Percentiles rank a stretch among this genome's conserved stretches.
Evolutionary conservation across 2,888 invertebrate species (phyloP).

Genomic region (Agrochola lychnidis): DNA sequence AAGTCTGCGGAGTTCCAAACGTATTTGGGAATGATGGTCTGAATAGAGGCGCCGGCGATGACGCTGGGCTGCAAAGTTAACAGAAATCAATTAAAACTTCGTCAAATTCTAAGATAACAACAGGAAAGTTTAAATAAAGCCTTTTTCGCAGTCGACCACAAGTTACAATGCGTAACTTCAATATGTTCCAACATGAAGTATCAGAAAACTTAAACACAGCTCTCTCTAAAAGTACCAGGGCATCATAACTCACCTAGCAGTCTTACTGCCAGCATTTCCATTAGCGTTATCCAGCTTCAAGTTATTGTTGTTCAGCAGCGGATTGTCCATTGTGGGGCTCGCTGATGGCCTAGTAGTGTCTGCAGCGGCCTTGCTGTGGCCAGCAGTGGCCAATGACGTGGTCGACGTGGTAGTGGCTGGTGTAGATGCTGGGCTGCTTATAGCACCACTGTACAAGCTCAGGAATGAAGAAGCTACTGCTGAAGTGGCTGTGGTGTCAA

Average conservation of each 20-base stretch:
- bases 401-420: slow-evolving; percentile 76
- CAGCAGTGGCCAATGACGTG: slow-evolving; percentile 74
- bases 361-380: slow-evolving; percentile 82
- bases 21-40: slow-evolving; percentile 94
- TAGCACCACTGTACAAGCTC: slow-evolving; percentile 88
- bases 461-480: slow-evolving; percentile 88
- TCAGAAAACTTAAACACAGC: too few species aligned
- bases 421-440: slow-evolving; percentile 85
- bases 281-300: slow-evolving; percentile 88
- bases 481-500: slow-evolving; percentile 91
- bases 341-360: slow-evolving; percentile 83
- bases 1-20: slow-evolving; percentile 91
- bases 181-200: too few species aligned
- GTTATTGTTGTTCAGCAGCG: slow-evolving; percentile 86
- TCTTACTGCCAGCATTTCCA: slow-evolving; percentile 87
- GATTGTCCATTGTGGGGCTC: slow-evolving; percentile 83
- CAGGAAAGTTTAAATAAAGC: not conserved
- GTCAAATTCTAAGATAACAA: not conserved
- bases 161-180: not conserved
- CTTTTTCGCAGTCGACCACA: not conserved
- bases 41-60: slow-evolving; percentile 92
- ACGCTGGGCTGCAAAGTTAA: slow-evolving; percentile 89
- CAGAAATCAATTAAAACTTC: not conserved
- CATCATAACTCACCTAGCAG: slow-evolving; percentile 79
- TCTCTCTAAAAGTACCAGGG: slow-evolving; percentile 17